Percentiles rank a stretch among this genome's conserved stretches.
These are phyloP conservation scores for Amphipyra berbera DNA, from an alignment of 2,888 invertebrate species.

Conservation along the genomic window DNA sequence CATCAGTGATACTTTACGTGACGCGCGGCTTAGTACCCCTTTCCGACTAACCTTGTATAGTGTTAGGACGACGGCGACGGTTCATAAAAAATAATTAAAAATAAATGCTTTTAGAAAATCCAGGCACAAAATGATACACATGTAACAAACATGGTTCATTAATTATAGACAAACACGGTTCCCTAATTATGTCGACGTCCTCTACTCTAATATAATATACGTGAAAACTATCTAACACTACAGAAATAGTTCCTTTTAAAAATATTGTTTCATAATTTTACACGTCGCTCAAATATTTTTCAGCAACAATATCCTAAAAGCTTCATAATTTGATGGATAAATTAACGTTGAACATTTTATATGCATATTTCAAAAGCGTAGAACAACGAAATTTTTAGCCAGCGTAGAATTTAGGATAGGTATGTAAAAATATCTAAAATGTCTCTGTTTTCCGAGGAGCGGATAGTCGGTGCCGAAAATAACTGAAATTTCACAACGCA, in stretches of 20 bases:
- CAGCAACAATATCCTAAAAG: slow-evolving; percentile 47
- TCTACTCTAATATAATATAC: background rate
- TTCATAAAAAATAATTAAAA: no score
- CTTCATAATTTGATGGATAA: slow-evolving; percentile 56
- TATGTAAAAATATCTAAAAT: slow-evolving; percentile 36
- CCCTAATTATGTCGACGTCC: background rate
- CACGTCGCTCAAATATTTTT: slow-evolving; percentile 33
- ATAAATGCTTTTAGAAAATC: no score
- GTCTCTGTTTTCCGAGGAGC: slow-evolving; percentile 12
- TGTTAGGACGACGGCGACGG: no score
- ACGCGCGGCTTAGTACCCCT: no score
- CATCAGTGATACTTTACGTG: no score
- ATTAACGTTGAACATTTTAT: slow-evolving; percentile 48
- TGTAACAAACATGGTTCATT: no score
- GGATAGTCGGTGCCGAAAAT: slow-evolving; percentile 30
- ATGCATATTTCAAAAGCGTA: slow-evolving; percentile 53
- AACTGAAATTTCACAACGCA: slow-evolving; percentile 18
- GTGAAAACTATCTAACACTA: slow-evolving; percentile 7
- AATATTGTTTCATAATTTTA: slow-evolving; percentile 36
- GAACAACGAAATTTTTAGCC: slow-evolving; percentile 30
- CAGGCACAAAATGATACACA: no score
- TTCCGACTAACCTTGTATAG: no score
- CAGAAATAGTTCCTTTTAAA: slow-evolving; percentile 31
- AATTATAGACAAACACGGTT: no score
- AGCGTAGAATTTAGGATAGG: slow-evolving; percentile 33